Evolutionary conservation across 1,140 invertebrate genomes (phyloP).

Genomic region (Danaus melanippus): DNA sequence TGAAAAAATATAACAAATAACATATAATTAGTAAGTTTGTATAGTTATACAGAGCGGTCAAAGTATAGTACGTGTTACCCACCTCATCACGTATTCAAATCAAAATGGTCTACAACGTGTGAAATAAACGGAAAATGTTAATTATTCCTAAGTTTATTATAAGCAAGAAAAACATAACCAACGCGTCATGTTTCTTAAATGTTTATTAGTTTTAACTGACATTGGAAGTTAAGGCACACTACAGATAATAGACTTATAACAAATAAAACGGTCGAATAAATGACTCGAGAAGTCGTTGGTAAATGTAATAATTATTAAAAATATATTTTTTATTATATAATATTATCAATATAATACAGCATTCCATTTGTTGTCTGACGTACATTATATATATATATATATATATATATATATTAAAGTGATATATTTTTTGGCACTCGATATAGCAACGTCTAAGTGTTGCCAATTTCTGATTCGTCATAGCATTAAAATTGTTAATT

Average conservation of each 20-base stretch:
- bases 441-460: neutral
- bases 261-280: slow-evolving; percentile 1
- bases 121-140: slow-evolving; percentile 21
- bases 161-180: slow-evolving; percentile 20
- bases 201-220: slow-evolving; percentile 13
- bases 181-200: slow-evolving; percentile 25
- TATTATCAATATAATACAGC: neutral
- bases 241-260: neutral
- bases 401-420: too few relatives aligned
- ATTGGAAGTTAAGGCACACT: slow-evolving; percentile 8
- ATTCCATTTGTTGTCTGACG: too few relatives aligned
- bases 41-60: too few relatives aligned
- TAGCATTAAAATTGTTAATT: slow-evolving; percentile 14
- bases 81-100: too few relatives aligned
- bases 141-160: slow-evolving; percentile 21
- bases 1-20: too few relatives aligned
- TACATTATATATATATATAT: too few relatives aligned
- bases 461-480: slow-evolving; percentile 21
- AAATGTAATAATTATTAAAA: slow-evolving; percentile 5
- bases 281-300: neutral
- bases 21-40: too few relatives aligned
- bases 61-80: neutral
- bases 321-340: slow-evolving; percentile 6
- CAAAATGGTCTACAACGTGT: slow-evolving; percentile 15
- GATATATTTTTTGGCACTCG: slow-evolving; percentile 2